These are phyloP conservation scores for Hypotaenidia okinawae DNA, from an alignment of 2,797 vertebrate species.

Conservation along the genomic window DNA sequence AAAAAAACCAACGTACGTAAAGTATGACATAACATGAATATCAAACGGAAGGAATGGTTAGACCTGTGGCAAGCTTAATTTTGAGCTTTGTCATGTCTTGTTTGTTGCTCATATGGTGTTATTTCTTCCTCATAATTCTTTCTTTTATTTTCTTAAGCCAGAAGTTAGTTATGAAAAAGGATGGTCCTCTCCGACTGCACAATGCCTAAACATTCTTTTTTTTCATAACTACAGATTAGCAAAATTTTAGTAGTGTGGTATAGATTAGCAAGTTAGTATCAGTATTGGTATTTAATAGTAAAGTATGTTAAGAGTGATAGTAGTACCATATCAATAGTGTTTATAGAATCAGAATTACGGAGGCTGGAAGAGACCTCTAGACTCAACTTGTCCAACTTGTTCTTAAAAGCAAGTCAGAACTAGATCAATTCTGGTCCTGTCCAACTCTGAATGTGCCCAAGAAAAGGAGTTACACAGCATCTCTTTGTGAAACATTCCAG, in stretches of 20 bases:
- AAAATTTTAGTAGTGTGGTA: background rate
- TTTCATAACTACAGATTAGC: background rate
- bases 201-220: background rate
- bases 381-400: background rate
- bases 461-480: background rate
- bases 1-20: background rate
- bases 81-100: background rate
- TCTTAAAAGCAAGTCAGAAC: background rate
- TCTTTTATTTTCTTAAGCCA: background rate
- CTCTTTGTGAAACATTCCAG: background rate
- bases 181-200: background rate
- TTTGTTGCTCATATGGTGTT: background rate
- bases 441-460: background rate
- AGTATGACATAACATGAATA: background rate
- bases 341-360: background rate
- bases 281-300: background rate
- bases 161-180: background rate
- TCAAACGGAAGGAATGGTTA: background rate
- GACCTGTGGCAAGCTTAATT: background rate
- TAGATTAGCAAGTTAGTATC: background rate
- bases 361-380: background rate
- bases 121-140: background rate
- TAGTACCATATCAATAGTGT: background rate
- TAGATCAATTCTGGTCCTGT: background rate
- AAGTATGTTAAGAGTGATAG: background rate